Evolutionary conservation across 1,140 invertebrate genomes (phyloP).

Genomic region (Zaprionus camerounensis): DNA sequence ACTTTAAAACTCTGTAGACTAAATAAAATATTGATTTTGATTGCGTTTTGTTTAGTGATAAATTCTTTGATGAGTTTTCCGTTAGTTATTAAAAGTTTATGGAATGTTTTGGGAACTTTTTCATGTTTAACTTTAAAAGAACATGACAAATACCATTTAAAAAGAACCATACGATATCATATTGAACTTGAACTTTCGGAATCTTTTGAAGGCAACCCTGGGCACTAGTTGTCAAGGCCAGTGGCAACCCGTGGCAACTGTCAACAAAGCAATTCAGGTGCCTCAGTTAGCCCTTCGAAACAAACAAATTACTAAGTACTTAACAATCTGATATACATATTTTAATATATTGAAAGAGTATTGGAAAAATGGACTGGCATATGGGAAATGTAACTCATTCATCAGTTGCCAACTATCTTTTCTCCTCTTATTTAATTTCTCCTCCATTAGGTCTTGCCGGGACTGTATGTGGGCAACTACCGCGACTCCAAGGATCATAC

Average conservation of each 20-base stretch:
- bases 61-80: neutral
- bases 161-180: neutral
- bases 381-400: conserved; percentile 54
- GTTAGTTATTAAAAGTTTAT: neutral
- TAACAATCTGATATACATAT: conserved; percentile 5
- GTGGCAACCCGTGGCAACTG: conserved; percentile 20
- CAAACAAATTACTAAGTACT: conserved; percentile 27
- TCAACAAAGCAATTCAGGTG: conserved; percentile 11
- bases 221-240: conserved; percentile 58
- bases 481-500: conserved; percentile 96
- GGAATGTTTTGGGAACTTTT: neutral
- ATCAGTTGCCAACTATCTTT: neutral
- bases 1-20: too few species aligned
- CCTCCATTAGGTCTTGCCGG: conserved; percentile 90
- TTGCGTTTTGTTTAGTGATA: too few species aligned
- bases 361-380: conserved; percentile 61
- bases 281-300: conserved; percentile 14
- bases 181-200: neutral
- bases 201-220: neutral
- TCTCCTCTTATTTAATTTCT: neutral
- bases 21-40: too few species aligned
- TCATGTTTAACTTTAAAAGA: neutral
- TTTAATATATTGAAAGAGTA: conserved; percentile 4
- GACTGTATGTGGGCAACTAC: conserved; percentile 94
- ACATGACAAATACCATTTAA: neutral